A percentile compares a stretch with the other conserved stretches of the same genome.
phyloP scores from a whole-genome alignment of 2,113 vertebrate genomes.

The Hippotragus niger region DNA sequence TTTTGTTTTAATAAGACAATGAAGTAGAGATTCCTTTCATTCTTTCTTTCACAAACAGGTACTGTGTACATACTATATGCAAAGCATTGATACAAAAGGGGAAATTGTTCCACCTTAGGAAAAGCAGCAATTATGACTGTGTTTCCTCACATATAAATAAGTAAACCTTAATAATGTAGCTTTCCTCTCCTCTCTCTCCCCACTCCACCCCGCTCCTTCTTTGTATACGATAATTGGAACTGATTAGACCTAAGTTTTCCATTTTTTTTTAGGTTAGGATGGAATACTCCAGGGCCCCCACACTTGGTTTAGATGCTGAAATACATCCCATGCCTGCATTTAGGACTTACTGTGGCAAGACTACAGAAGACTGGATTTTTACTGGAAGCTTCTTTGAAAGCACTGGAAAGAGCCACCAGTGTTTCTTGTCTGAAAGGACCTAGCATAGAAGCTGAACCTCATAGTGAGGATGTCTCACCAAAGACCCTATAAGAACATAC shows the following conservation, averaged over 20 bases:
- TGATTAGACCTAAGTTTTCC: background rate
- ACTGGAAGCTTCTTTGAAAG: background rate
- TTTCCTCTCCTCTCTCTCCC: background rate
- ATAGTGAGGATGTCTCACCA: background rate
- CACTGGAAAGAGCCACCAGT: background rate
- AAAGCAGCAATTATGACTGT: background rate
- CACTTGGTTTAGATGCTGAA: background rate
- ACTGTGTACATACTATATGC: background rate
- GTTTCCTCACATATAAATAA: slow-evolving; percentile 9
- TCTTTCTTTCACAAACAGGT: background rate
- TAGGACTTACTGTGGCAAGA: background rate
- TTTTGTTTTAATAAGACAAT: background rate
- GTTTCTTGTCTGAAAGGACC: background rate
- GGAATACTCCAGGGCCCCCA: background rate
- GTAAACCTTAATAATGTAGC: background rate
- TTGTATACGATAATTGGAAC: background rate
- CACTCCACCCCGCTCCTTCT: background rate
- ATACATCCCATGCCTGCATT: background rate
- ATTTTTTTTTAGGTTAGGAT: background rate
- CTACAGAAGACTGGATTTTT: background rate
- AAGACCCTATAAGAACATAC: background rate
- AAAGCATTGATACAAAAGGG: background rate
- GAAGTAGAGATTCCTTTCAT: background rate
- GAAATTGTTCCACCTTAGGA: background rate
- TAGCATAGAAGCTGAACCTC: background rate